A percentile compares a stretch with the other conserved stretches of the same genome.
Evolutionary conservation across 2,888 invertebrate genomes (phyloP).

Genomic region (Papilio protenor): DNA sequence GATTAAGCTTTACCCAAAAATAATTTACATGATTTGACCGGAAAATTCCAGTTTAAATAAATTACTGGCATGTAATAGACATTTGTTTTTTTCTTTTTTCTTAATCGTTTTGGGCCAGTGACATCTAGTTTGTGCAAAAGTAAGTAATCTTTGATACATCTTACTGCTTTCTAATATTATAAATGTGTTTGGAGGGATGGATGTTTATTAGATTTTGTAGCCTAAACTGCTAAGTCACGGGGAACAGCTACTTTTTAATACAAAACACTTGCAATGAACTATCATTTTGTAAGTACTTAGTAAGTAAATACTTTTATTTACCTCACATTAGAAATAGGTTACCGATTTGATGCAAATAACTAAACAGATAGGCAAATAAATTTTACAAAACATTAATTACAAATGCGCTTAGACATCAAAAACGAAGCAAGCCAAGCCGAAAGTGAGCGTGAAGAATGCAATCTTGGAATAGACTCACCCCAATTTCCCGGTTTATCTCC

Average conservation of each 20-base stretch:
- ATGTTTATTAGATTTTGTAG: too few species aligned
- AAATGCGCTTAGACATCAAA: constrained; percentile 7
- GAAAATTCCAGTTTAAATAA: background rate
- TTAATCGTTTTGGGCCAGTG: background rate
- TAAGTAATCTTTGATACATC: background rate
- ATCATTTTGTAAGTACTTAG: too few species aligned
- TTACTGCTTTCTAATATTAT: too few species aligned
- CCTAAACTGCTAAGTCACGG: too few species aligned
- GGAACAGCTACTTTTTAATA: too few species aligned
- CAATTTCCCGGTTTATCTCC: constrained; percentile 35
- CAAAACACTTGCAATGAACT: too few species aligned
- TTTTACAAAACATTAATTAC: constrained; percentile 1
- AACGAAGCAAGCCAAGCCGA: background rate
- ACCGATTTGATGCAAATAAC: background rate
- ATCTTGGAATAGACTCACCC: constrained; percentile 41
- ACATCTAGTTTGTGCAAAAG: background rate
- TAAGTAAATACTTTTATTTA: too few species aligned
- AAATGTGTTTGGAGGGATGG: too few species aligned
- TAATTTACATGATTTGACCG: background rate
- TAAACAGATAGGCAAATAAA: background rate
- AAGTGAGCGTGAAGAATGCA: background rate
- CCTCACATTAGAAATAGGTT: background rate
- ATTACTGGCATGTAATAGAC: background rate
- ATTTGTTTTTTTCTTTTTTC: background rate
- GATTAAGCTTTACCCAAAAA: constrained; percentile 7